phyloP scores from a whole-genome alignment of 2,797 vertebrate species.

The Aulostomus chinensis region DNA sequence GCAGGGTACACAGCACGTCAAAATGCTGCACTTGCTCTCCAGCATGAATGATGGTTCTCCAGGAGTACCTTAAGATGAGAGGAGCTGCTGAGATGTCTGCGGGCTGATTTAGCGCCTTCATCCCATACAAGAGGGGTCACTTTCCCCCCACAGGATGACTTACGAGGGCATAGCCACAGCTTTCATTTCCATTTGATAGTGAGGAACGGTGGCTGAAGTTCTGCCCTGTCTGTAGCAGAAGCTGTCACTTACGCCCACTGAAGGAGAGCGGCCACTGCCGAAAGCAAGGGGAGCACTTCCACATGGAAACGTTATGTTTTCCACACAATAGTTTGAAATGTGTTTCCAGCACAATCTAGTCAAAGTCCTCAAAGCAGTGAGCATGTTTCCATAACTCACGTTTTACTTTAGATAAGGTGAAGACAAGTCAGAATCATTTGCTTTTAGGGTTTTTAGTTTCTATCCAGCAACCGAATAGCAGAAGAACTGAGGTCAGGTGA shows the following conservation, averaged over 20 bases:
- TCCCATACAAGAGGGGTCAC: constrained; percentile 53
- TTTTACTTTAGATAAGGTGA: too few relatives aligned
- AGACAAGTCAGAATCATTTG: too few relatives aligned
- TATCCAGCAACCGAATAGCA: constrained; percentile 25
- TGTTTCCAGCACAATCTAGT: constrained; percentile 1
- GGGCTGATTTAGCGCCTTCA: constrained; percentile 73
- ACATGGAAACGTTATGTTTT: constrained; percentile 1
- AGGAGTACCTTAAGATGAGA: constrained; percentile 59
- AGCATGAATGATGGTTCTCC: constrained; percentile 67
- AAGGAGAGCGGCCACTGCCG: constrained; percentile 1
- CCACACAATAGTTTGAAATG: neutral
- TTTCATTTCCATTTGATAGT: constrained; percentile 70
- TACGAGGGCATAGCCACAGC: constrained; percentile 44
- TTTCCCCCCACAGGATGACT: constrained; percentile 54
- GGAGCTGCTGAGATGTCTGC: constrained; percentile 50
- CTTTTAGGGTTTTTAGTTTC: too few relatives aligned
- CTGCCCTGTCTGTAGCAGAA: constrained; percentile 8
- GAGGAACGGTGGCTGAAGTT: constrained; percentile 49
- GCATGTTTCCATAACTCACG: too few relatives aligned
- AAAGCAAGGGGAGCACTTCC: constrained; percentile 1
- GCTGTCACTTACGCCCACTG: neutral
- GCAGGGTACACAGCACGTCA: constrained; percentile 42
- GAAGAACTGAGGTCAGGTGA: constrained; percentile 8
- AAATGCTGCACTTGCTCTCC: constrained; percentile 43
- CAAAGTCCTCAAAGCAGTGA: too few relatives aligned